Evolutionary conservation across 2,113 vertebrate genomes (phyloP), one percentile per base, ranked within the genome.

Genomic region (Myotis brandtii): DNA sequence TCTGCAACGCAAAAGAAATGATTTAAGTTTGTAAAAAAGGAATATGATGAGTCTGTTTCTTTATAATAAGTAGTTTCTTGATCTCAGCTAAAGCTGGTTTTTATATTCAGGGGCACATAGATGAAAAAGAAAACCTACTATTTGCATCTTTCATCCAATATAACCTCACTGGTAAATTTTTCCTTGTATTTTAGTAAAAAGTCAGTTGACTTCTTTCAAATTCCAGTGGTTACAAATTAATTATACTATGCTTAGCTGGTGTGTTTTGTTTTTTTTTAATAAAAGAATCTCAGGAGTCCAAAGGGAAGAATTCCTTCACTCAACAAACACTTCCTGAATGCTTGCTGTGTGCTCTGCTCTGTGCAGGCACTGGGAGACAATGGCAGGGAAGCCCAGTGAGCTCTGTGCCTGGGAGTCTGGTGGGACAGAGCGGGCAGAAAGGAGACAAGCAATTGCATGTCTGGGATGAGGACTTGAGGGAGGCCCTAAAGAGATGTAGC

Each of bases 171-270:
- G 92, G 62, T 89, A 66, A 92, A 91, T 27, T 52, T 79, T 95
- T 67, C 56, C 73, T 94, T 89, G 43, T 11, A 66, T 83, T 97
- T 96, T 75, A 80, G 67, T 66, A 79, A 91, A 94, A 85, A 64
- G 82, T 70, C 91, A 93, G 52, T 82, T 94, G 72, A 93, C 16
- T 48, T 85, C 34, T 94, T 86, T 82, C 62, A 89, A 50, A 96
- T 59, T 56, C 48, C 2, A 9, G 11, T 48, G 6, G 69, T 64
- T 94, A 86, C 89, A 94, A 87, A 91, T 89, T 77, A 91, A 96
- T 93, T 30, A 69, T 43, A 27, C 48, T 70, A 30, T 17, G 27
- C 48, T 86, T 23, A 70, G 34, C 40, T 82, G 27, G 13, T 21
- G 27, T 66, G 77, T 86, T 92, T 67, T 32, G 17, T 9, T 20